These are phyloP conservation scores for Harpagifer antarcticus DNA, from an alignment of 2,797 vertebrate genomes.

Conservation along the genomic window DNA sequence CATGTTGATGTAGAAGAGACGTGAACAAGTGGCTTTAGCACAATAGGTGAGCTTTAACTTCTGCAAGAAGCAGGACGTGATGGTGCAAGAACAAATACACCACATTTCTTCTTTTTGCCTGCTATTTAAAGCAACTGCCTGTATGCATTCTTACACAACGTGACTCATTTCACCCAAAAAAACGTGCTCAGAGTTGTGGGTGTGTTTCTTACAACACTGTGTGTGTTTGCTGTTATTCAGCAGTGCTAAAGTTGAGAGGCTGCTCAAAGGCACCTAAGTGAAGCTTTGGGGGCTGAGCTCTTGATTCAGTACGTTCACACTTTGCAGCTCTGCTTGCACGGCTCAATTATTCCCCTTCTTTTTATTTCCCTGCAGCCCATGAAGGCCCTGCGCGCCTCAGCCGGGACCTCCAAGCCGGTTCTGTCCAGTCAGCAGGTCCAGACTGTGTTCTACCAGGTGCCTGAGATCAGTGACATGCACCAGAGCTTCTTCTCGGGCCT, in stretches of 20 bases:
- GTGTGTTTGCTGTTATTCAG: neutral
- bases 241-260: neutral
- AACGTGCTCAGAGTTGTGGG: neutral
- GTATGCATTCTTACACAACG: neutral
- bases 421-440: conserved; percentile 81
- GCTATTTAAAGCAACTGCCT: neutral
- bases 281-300: neutral
- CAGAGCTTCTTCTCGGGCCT: conserved; percentile 75
- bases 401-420: conserved; percentile 85
- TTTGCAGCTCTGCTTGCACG: neutral
- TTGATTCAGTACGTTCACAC: conserved; percentile 2
- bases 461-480: conserved; percentile 84
- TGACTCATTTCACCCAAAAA: neutral
- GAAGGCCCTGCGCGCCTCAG: conserved; percentile 84
- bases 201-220: neutral
- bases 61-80: conserved; percentile 8
- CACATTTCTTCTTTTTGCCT: conserved; percentile 18
- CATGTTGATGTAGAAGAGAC: no score
- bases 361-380: conserved; percentile 72
- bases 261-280: neutral
- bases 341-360: fast-evolving
- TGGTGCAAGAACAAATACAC: neutral
- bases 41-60: neutral
- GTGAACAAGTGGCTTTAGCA: no score
- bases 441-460: conserved; percentile 86